Evolutionary conservation across 1,140 invertebrate genomes (phyloP).

Genomic region (Phocides pigmalion): DNA sequence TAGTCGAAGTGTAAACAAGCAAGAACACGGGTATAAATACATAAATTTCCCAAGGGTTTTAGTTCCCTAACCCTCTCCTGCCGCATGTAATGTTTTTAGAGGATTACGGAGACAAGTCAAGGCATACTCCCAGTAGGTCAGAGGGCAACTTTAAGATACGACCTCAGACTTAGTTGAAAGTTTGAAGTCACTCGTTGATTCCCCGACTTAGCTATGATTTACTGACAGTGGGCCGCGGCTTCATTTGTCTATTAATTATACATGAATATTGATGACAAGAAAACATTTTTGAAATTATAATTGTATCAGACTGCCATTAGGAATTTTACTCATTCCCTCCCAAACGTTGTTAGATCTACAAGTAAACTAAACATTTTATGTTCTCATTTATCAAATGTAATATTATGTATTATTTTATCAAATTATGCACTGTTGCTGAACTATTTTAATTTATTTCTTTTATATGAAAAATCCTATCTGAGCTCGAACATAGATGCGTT

Average conservation of each 20-base stretch:
- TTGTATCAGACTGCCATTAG: not conserved
- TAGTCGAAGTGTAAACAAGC: conserved; percentile 1
- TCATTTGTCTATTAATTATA: conserved; percentile 1
- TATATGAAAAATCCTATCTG: too few relatives aligned
- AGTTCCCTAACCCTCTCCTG: conserved; percentile 2
- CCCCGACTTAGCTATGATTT: conserved; percentile 11
- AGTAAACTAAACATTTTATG: too few relatives aligned
- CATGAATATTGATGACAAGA: not conserved
- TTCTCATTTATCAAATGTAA: too few relatives aligned
- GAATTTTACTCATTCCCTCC: not conserved
- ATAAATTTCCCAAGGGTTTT: conserved; percentile 2
- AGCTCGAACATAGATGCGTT: too few relatives aligned
- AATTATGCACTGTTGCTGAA: too few relatives aligned
- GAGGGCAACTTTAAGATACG: conserved; percentile 15
- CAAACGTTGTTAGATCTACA: too few relatives aligned
- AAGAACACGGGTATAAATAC: not conserved
- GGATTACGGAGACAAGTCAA: conserved; percentile 8
- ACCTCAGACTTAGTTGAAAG: conserved; percentile 12
- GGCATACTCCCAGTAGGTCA: conserved; percentile 4
- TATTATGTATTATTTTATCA: too few relatives aligned
- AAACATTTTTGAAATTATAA: not conserved
- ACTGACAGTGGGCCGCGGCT: not conserved
- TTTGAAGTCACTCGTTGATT: conserved; percentile 8
- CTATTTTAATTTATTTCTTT: too few relatives aligned
- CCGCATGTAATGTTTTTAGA: conserved; percentile 13